These are phyloP conservation scores for Parthenolecanium corni DNA, from an alignment of 2,888 invertebrate species.

Conservation along the genomic window DNA sequence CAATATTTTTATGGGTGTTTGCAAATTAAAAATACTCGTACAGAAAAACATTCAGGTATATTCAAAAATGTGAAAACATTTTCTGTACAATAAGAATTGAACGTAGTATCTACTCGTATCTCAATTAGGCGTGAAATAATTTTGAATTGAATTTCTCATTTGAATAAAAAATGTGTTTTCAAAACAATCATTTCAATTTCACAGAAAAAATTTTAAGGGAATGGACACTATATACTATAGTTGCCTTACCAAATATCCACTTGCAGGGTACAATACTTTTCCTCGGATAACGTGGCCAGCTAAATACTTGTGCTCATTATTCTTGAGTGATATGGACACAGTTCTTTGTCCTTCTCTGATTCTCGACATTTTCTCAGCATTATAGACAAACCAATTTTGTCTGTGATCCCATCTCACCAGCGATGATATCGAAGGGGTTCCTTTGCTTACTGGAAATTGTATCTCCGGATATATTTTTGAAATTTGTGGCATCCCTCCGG, in stretches of 20 bases:
- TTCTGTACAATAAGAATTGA: too few relatives aligned
- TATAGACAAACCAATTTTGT: slow-evolving; percentile 41
- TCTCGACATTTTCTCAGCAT: slow-evolving; percentile 49
- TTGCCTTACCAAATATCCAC: slow-evolving; percentile 64
- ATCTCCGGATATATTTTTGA: slow-evolving; percentile 42
- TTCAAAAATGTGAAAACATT: too few relatives aligned
- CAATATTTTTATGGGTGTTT: too few relatives aligned
- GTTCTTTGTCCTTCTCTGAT: slow-evolving; percentile 62
- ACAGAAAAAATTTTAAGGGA: too few relatives aligned
- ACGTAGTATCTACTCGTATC: too few relatives aligned
- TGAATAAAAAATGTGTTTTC: too few relatives aligned
- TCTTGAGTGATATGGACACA: slow-evolving; percentile 62
- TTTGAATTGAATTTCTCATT: too few relatives aligned
- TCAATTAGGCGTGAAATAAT: too few relatives aligned
- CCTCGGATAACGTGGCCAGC: slow-evolving; percentile 87
- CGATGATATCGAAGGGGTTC: slow-evolving; percentile 46
- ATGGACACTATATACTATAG: too few relatives aligned
- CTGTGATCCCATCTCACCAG: slow-evolving; percentile 48
- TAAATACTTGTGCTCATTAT: slow-evolving; percentile 60
- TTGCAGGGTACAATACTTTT: slow-evolving; percentile 84
- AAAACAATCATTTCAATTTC: too few relatives aligned
- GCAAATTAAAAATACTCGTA: too few relatives aligned
- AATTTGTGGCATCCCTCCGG: slow-evolving; percentile 41
- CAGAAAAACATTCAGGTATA: too few relatives aligned
- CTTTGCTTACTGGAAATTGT: slow-evolving; percentile 44